These are phyloP conservation scores for Stylophora pistillata DNA, from an alignment of 64 coral and sea anemone genomes.

Conservation along the genomic window DNA sequence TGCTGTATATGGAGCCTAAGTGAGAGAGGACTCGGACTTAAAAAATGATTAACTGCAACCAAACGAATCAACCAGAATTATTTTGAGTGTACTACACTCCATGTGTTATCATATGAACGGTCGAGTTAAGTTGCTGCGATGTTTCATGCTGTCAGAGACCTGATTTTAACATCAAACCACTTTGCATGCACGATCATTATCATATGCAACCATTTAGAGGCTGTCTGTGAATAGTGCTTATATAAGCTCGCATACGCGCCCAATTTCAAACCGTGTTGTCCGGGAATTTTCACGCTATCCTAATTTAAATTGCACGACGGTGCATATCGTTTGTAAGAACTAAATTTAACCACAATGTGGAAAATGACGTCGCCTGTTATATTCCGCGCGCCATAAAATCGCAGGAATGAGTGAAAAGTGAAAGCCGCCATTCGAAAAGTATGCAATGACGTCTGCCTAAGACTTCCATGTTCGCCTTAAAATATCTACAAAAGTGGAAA, in stretches of 20 bases:
- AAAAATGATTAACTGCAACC: neutral
- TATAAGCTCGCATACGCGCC: neutral
- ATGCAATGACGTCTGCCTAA: neutral
- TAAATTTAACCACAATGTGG: conserved; percentile 14
- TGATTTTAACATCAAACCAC: neutral
- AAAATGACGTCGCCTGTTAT: neutral
- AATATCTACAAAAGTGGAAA: neutral
- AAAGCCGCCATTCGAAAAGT: neutral
- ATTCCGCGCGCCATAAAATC: neutral
- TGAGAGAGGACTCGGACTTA: neutral
- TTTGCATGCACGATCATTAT: neutral
- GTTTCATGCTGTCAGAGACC: neutral
- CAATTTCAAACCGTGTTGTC: neutral
- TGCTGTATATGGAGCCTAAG: neutral
- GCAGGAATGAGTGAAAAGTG: neutral
- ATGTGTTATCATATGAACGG: neutral
- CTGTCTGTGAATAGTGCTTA: neutral
- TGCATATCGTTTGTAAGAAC: neutral
- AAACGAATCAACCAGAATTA: neutral
- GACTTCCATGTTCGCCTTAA: neutral
- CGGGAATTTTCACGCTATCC: conserved; percentile 42
- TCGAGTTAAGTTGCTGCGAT: neutral
- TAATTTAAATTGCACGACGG: neutral
- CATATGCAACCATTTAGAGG: neutral
- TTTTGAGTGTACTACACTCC: neutral